Conservation (phyloP, 2,113 vertebrate genomes). For the Tricholaema leucomelas region DNA sequence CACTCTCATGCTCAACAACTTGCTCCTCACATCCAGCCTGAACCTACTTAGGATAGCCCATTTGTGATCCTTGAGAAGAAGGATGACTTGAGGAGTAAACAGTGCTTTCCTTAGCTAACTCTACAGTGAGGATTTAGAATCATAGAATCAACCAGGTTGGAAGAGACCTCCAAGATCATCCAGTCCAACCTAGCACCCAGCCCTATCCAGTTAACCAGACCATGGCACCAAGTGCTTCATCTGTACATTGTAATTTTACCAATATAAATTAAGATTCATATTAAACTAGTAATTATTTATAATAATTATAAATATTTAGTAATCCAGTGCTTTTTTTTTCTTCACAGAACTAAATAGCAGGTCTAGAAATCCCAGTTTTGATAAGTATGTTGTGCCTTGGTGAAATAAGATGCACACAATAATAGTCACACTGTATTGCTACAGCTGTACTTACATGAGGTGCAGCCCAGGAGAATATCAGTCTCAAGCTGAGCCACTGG, state of each 20-base stretch:
- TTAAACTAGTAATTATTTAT: no score
- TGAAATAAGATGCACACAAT: neutral
- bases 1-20: no score
- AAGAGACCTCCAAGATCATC: no score
- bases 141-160: no score
- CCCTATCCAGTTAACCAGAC: no score
- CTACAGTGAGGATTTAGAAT: neutral
- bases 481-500: neutral
- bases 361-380: neutral
- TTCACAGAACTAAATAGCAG: neutral
- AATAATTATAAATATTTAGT: no score
- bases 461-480: neutral
- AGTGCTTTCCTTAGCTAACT: neutral
- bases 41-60: neutral
- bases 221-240: no score
- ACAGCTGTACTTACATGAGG: slow-evolving; percentile 28
- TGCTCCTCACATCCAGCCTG: no score
- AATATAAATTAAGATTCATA: no score
- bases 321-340: neutral
- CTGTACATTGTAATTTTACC: no score
- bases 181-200: no score
- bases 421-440: neutral
- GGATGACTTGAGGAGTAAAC: neutral
- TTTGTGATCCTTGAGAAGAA: neutral
- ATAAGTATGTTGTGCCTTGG: neutral